Evolutionary conservation across 1,140 invertebrate genomes (phyloP), one percentile per base, ranked within the genome.

Genomic region (Drosophila micromelanica): DNA sequence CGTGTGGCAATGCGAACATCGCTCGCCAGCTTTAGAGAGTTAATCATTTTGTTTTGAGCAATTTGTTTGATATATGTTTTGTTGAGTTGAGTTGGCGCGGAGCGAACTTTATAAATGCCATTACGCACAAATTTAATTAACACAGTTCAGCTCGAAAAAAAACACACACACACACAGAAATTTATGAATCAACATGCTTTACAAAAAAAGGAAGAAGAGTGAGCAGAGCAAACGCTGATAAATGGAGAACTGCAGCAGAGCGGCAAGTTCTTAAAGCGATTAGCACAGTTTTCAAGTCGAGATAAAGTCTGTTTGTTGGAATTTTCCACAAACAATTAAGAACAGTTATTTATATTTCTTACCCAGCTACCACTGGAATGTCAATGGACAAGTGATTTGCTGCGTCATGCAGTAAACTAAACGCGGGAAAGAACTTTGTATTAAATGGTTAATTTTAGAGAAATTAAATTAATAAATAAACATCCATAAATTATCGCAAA

Each of bases 31-130:
- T 57, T 27, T 23, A 30, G 72, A 76, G 72, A 86, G 84, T 86
- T 89, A 82, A 87, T 87, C 84, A 89, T 89, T 79, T 82, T 73
- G 62, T 56, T 78, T 78, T 65, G 23, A 79, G 68, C 70, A 71
- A 89, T 87, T 87, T 87, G 84, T 78, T 78, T 87, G 75, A 76
- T 82, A 84, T 82, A 74, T 84, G 67, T 78, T 37, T 11, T 56
- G 12, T 32, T 35, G 20, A 35, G 40, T 51, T 48, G 32, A 27
- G 43, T 5, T 27, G 37, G 2, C 30, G 2, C 12, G 27, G 11
- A 27, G 17, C 3, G 51, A 37, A 45, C 37, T 20, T 62, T 64
- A 77, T 80, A 77, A 84, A 69, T 81, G 69, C 15, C 64, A 76
- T 51, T 46, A 40, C 51, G 32, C 38, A 32, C 15, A 77, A 68